phyloP scores from a whole-genome alignment of 1,140 invertebrate genomes.

The Drosophila insularis region DNA sequence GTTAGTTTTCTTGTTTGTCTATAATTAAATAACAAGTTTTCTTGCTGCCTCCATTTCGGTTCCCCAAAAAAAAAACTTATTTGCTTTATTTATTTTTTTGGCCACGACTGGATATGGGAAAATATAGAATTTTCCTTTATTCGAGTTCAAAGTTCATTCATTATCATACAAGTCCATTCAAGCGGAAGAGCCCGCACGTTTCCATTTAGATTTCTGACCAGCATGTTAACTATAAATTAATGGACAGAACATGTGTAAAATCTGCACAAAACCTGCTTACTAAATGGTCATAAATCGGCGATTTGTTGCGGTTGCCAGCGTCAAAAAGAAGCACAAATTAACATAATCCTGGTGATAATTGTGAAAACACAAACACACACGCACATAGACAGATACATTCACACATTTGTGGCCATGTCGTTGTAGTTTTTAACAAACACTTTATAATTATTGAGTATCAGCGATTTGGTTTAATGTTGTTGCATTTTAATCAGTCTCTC shows the following conservation, averaged over 20 bases:
- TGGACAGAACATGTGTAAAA: conserved; percentile 72
- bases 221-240: conserved; percentile 54
- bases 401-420: conserved; percentile 65
- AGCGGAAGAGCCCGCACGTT: background rate
- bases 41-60: conserved; percentile 24
- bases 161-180: background rate
- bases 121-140: conserved; percentile 34
- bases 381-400: background rate
- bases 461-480: conserved; percentile 56
- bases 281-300: conserved; percentile 70
- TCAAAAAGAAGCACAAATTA: conserved; percentile 55
- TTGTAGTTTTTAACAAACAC: conserved; percentile 58
- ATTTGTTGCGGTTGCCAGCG: conserved; percentile 62
- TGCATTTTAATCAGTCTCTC: conserved; percentile 66
- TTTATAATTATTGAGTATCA: conserved; percentile 63
- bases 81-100: too few species aligned
- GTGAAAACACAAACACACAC: conserved; percentile 55
- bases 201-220: background rate
- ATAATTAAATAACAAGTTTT: conserved; percentile 68
- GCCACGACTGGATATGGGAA: conserved; percentile 17
- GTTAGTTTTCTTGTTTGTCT: background rate
- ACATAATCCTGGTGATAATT: conserved; percentile 78
- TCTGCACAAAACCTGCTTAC: conserved; percentile 68
- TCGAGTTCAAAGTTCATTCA: conserved; percentile 6
- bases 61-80: conserved; percentile 3